Conservation (phyloP, 2,797 vertebrate species). For the Manis javanica region DNA sequence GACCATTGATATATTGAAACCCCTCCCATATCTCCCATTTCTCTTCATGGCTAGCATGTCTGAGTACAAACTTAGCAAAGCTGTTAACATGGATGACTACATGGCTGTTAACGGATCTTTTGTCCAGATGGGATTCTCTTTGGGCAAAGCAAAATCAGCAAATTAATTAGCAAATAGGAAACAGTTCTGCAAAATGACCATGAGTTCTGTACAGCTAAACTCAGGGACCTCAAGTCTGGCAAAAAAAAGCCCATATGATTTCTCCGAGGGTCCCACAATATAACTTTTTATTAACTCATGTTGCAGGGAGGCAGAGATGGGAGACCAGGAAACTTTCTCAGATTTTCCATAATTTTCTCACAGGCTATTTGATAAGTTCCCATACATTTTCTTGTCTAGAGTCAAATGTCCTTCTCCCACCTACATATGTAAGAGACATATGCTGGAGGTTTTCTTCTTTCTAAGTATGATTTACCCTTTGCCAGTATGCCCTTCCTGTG, state of each 20-base stretch:
- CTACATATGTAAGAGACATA: neutral
- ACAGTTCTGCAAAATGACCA: neutral
- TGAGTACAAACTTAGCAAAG: slow-evolving; percentile 80
- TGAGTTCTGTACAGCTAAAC: neutral
- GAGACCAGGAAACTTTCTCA: neutral
- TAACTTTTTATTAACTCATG: neutral
- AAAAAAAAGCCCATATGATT: neutral
- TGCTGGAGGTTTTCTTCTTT: neutral
- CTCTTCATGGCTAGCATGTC: neutral
- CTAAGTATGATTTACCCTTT: neutral
- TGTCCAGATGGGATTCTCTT: slow-evolving; percentile 30
- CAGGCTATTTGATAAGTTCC: neutral
- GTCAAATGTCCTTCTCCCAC: neutral
- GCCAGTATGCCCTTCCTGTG: neutral
- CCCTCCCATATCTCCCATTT: neutral
- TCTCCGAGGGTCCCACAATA: neutral
- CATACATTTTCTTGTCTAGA: neutral
- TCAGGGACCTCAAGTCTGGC: neutral
- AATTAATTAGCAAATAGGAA: slow-evolving; percentile 30
- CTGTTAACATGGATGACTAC: slow-evolving; percentile 87
- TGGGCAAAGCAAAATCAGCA: slow-evolving; percentile 41
- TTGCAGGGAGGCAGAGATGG: neutral
- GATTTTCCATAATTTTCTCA: neutral
- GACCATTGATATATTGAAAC: neutral
- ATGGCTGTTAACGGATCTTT: slow-evolving; percentile 77